These are phyloP conservation scores for Mohoua ochrocephala DNA, from an alignment of 2,113 vertebrate genomes.

Conservation along the genomic window DNA sequence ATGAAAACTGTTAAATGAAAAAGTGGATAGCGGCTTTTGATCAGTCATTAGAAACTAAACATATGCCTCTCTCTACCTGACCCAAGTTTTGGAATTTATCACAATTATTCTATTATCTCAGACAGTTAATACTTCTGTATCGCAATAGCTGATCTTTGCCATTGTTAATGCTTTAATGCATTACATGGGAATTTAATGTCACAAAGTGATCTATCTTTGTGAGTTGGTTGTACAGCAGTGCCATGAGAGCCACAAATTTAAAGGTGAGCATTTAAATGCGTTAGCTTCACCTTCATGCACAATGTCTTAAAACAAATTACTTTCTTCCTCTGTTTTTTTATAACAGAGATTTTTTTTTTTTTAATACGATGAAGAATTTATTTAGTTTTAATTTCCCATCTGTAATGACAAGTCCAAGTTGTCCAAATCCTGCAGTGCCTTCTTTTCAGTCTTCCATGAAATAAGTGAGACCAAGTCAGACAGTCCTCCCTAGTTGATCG, in stretches of 20 bases:
- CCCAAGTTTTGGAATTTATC: neutral
- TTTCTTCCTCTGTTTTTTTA: neutral
- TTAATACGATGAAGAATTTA: neutral
- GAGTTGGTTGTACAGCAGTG: neutral
- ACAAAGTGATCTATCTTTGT: neutral
- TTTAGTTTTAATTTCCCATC: neutral
- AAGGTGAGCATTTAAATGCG: neutral
- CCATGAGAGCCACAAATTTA: neutral
- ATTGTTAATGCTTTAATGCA: neutral
- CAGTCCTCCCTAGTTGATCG: fast-evolving
- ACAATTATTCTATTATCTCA: neutral
- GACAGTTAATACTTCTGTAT: neutral
- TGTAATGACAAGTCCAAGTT: neutral
- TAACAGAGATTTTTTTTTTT: neutral
- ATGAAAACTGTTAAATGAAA: neutral
- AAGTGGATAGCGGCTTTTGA: neutral
- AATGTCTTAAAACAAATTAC: neutral
- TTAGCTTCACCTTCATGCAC: neutral
- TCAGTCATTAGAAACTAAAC: neutral
- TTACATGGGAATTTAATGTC: neutral
- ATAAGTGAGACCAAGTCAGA: neutral
- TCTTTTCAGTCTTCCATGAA: neutral
- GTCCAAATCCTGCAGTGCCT: neutral
- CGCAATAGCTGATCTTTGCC: neutral
- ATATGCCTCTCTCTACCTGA: neutral